Evolutionary conservation across 2,888 invertebrate species (phyloP), one percentile per base, ranked within the genome.

Genomic region (Colletes collaris): DNA sequence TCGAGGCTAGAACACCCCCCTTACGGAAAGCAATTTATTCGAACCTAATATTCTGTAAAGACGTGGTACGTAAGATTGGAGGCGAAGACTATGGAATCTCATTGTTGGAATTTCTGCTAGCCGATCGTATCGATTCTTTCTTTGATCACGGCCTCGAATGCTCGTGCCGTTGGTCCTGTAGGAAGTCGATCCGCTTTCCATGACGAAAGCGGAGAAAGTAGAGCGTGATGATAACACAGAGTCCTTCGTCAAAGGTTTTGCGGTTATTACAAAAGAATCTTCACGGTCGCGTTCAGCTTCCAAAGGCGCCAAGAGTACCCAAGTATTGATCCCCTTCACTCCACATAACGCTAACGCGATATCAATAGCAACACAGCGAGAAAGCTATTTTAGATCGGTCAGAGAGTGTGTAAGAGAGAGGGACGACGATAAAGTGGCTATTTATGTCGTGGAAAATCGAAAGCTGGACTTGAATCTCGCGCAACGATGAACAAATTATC

Each of bases 251-350:
- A 79, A 85, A 81, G 85, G 81, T 81, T 76, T 70, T 60, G 71
- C 68, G 79, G 64, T 73, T 84, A 83, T 86, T 85, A 86, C 83
- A 79, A 86, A 84, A 83, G 81, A 83, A 79, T 86, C 81, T 85
- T 86, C 81, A 76, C 64, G 83, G 82, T 77, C 81, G 81, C 77
- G 74, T 83, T 81, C 83, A 81, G 73, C 76, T 60, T 79, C 71
- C 74, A 50, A 80, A 86, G 80, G 79, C 69, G 81, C 76, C 56
- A 67, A 69, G 49, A 79, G 82, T 80, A 76, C 82, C 82, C 53
- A 81, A 77, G 86, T 86, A 86, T 86, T 83, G 86, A 86, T 86
- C 82, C 65, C 63, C 63, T 75, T 70, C 68, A 70, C 70, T 75
- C 80, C 70, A 66, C 75, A 59, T 72, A 84, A 84, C 81, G 68